Conservation (phyloP, 2,888 invertebrate genomes). For the Lissocephala sabroskyi region DNA sequence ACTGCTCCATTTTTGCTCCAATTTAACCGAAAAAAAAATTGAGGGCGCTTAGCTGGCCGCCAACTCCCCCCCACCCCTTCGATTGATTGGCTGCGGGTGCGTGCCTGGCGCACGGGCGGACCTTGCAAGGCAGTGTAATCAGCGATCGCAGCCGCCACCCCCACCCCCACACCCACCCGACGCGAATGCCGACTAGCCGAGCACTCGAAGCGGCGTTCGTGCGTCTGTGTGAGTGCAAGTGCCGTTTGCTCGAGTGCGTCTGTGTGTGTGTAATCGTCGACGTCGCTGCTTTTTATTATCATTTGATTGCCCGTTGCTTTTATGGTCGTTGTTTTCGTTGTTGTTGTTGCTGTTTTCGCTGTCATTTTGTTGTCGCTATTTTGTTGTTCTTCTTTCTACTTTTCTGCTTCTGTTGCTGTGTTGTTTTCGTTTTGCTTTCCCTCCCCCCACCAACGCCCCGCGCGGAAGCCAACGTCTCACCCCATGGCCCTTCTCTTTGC, state of each 20-base stretch:
- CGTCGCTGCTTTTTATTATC: conserved; percentile 53
- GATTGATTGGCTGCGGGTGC: not conserved
- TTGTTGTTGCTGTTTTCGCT: conserved; percentile 16
- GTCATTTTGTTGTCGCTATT: conserved; percentile 28
- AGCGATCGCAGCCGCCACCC: not conserved
- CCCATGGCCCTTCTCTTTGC: conserved; percentile 9
- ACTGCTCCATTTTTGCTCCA: no score
- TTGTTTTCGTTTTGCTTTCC: conserved; percentile 13
- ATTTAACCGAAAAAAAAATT: no score
- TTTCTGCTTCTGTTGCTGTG: no score
- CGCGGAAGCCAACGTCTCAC: no score
- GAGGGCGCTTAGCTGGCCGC: no score
- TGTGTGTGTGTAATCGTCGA: conserved; percentile 30
- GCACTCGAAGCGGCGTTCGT: no score
- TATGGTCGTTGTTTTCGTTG: conserved; percentile 38
- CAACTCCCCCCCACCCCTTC: no score
- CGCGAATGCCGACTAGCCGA: no score
- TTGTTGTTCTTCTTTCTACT: conserved; percentile 46
- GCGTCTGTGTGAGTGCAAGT: conserved; percentile 9
- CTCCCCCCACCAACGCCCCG: conserved; percentile 21
- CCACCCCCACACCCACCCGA: no score
- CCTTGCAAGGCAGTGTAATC: not conserved
- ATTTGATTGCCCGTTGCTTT: conserved; percentile 62
- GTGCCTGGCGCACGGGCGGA: not conserved
- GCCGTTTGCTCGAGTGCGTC: not conserved